Evolutionary conservation across 2,113 vertebrate species (phyloP), one percentile per base, ranked within the genome.

Genomic region (Paraplagusia blochii): DNA sequence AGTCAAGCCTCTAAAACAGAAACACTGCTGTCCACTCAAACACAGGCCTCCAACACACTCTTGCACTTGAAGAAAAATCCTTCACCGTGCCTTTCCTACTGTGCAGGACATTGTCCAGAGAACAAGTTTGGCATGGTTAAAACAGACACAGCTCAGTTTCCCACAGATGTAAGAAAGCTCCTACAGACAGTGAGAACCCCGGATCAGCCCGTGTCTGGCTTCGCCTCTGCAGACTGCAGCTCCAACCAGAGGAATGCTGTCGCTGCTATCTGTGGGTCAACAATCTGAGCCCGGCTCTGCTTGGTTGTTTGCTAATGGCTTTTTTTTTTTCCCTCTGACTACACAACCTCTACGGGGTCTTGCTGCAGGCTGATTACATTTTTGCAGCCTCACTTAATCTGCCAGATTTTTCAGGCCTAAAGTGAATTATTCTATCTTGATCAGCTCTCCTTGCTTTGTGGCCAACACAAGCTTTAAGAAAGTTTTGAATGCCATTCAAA

Each of bases 51-150:
- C 60, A 50, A 49, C 54, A 49, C 42, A 8, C 17, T 7, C 29
- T 13, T 10, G 9, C 8, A 10, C 11, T 13, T 13, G 38, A 13
- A 54, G 46, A 53, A 59, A 86, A 87, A 81, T 82, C 54, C 79
- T 83, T 63, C 85, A 88, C 36, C 4, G 79, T 90, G 83, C 85
- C 88, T 89, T 29, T 80, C 65, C 71, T 48, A 75, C 81, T 58
- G 45, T 43, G 39, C 48, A 87, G 88, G 87, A 87, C 76, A 74
- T 80, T 82, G 81, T 80, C 84, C 87, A 77, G 85, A 80, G 69
- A 83, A 82, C 77, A 82, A 74, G 61, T 84, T 75, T 88, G 81
- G 84, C 78, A 86, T 88, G 88, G 84, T 84, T 87, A 72, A 82
- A 84, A 74, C 70, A 73, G 12, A 51, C 85, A 83, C 12, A 17